Conservation (phyloP, 2,113 vertebrate genomes). For the Empidonax alnorum region DNA sequence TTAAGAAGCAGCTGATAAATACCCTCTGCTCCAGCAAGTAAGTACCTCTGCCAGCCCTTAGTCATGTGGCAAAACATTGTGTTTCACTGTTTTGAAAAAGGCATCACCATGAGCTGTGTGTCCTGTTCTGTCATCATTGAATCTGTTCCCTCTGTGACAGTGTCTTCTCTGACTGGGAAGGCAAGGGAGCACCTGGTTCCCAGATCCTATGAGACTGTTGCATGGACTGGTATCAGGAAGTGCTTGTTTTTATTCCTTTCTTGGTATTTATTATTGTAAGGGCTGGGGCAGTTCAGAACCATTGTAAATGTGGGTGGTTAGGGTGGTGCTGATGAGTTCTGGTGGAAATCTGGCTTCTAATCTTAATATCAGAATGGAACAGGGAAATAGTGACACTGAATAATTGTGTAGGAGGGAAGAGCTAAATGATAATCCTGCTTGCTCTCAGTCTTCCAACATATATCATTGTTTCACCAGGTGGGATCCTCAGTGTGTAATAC, state of each 20-base stretch:
- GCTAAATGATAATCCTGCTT: background rate
- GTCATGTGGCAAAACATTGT: accelerated
- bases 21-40: constrained; percentile 93
- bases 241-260: background rate
- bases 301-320: background rate
- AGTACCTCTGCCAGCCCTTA: background rate
- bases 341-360: background rate
- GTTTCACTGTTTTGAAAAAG: background rate
- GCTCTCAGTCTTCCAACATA: background rate
- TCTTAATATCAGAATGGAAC: background rate
- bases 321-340: background rate
- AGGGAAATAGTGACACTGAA: background rate
- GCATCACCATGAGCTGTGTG: background rate
- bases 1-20: constrained; percentile 93
- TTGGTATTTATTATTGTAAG: background rate
- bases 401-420: background rate
- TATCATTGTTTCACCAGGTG: constrained; percentile 81
- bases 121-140: background rate
- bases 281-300: background rate
- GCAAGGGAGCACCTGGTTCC: background rate
- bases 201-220: background rate
- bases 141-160: background rate
- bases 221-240: background rate
- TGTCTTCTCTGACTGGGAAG: background rate
- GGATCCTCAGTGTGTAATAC: constrained; percentile 86